These are phyloP conservation scores for Myotis davidii DNA, from an alignment of 2,113 vertebrate species.

Conservation along the genomic window DNA sequence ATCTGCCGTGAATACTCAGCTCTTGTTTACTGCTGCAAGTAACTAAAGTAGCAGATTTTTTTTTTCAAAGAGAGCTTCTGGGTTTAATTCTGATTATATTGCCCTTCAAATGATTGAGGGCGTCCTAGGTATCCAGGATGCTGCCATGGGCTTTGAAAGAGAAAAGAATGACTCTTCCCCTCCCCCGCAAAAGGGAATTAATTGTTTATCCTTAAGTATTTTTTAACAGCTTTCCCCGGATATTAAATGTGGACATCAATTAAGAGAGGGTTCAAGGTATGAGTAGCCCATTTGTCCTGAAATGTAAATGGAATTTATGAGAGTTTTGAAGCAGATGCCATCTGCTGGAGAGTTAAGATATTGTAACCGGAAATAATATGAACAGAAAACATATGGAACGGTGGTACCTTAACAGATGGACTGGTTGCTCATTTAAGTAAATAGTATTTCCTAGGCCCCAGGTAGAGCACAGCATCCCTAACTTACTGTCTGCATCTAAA, in stretches of 20 bases:
- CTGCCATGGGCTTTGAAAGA: not conserved
- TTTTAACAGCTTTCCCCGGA: conserved; percentile 44
- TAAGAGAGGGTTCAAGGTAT: conserved; percentile 46
- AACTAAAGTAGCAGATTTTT: conserved; percentile 44
- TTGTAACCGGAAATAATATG: conserved; percentile 52
- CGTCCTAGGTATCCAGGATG: not conserved
- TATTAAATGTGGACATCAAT: conserved; percentile 38
- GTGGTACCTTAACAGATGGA: not conserved
- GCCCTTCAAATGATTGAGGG: conserved; percentile 58
- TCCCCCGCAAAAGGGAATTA: not conserved
- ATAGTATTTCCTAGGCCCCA: not conserved
- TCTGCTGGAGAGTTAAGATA: conserved; percentile 83
- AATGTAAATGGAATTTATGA: conserved; percentile 67
- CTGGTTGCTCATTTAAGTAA: not conserved
- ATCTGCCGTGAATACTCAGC: not conserved
- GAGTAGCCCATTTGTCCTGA: conserved; percentile 65
- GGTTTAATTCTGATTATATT: conserved; percentile 53
- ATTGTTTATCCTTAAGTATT: conserved; percentile 45
- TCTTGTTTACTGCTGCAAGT: conserved; percentile 42
- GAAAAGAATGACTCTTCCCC: not conserved
- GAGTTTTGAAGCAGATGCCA: conserved; percentile 84
- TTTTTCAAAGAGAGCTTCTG: not conserved
- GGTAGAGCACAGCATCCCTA: not conserved
- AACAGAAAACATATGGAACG: conserved; percentile 38
- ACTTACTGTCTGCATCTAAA: not conserved